Conservation (phyloP, 2,113 vertebrate genomes). For the Hippoglossus stenolepis region DNA sequence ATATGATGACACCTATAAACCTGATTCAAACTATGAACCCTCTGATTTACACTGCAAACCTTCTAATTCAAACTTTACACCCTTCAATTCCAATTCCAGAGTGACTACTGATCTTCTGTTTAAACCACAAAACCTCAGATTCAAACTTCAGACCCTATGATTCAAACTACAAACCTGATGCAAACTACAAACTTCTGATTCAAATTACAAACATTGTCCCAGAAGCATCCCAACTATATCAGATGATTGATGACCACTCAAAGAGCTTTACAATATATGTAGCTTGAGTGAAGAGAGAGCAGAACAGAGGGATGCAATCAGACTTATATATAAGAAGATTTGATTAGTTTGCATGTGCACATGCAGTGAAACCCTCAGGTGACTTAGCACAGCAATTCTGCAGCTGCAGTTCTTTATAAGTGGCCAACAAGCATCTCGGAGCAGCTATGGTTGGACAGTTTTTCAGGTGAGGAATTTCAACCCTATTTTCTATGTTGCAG, state of each 20-base stretch:
- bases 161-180: background rate
- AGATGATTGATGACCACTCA: too few species aligned
- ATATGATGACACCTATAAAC: background rate
- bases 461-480: background rate
- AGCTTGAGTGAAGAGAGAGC: background rate
- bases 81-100: too few species aligned
- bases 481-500: constrained; percentile 72
- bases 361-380: too few species aligned
- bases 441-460: background rate
- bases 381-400: too few species aligned
- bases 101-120: too few species aligned
- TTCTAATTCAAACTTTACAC: background rate
- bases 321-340: background rate
- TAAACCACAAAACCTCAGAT: too few species aligned
- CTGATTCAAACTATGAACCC: background rate
- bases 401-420: background rate
- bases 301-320: background rate
- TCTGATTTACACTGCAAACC: background rate
- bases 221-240: too few species aligned
- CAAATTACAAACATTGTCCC: too few species aligned
- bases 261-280: background rate
- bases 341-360: too few species aligned
- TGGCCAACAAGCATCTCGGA: background rate
- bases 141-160: too few species aligned
- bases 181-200: background rate